Percentiles rank a stretch among this genome's conserved stretches.
These are phyloP conservation scores for Synanceia verrucosa DNA, from an alignment of 2,797 vertebrate species.

Conservation along the genomic window DNA sequence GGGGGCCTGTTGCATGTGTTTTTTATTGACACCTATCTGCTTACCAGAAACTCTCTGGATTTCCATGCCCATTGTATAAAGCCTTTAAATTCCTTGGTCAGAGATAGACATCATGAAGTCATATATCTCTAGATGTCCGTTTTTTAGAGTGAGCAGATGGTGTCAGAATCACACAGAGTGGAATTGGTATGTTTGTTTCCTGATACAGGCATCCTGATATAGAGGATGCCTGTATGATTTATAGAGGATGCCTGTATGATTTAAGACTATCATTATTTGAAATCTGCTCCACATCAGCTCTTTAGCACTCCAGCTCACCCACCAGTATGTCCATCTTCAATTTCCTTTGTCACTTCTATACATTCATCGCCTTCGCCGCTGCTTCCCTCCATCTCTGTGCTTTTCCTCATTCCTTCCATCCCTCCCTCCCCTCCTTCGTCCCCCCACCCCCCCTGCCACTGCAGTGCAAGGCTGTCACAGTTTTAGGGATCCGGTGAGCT, in stretches of 20 bases:
- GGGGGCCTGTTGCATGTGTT: background rate
- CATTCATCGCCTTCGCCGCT: conserved; percentile 16
- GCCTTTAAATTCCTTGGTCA: background rate
- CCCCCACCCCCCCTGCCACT: conserved; percentile 39
- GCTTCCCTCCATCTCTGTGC: conserved; percentile 29
- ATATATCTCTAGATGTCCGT: background rate
- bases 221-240: background rate
- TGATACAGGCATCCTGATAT: too few species aligned
- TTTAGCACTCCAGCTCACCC: conserved; percentile 20
- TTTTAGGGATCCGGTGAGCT: conserved; percentile 83
- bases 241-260: background rate
- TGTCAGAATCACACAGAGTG: background rate
- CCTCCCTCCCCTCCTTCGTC: conserved; percentile 37
- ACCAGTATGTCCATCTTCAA: conserved; percentile 37
- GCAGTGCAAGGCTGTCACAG: conserved; percentile 80
- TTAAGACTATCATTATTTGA: background rate
- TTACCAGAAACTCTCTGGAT: background rate
- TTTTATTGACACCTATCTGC: background rate
- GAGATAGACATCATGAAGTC: background rate
- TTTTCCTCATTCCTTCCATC: conserved; percentile 46
- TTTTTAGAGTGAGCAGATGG: background rate
- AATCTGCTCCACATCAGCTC: conserved; percentile 16
- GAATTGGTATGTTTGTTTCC: background rate
- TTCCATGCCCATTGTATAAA: background rate
- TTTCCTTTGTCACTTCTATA: conserved; percentile 27